Base-by-base conservation (phyloP, 2,113 vertebrate genomes). In the Neolamprologus longior region DNA sequence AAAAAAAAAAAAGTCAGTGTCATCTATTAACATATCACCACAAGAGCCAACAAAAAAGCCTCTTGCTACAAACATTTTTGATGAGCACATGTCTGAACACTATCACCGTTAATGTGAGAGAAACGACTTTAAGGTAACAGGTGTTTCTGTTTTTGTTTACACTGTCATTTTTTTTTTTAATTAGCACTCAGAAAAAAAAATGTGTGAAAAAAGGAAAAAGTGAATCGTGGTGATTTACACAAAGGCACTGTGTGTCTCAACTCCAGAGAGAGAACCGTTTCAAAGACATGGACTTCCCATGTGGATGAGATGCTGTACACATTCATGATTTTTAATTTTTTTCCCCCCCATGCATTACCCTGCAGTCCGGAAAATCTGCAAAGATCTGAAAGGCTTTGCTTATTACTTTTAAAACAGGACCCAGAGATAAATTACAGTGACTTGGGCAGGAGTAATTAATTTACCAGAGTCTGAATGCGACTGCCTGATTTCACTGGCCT, bases 341-440 rank as follows among this genome's bases (percentile, higher is more conserved):
- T 54, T 1, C 1, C 9, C 4, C n/a, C 31, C 54, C 81, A 82
- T 26, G 33, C 80, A 8, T 50, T 13, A 79, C 82, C 73, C 83
- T 85, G 86, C 81, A 88, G 87, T 78, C 88, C 24, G 21, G 42
- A 91, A 94, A 90, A 57, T 81, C 92, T 93, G 95, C 88, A 90
- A 95, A 95, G 96, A 96, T 93, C 91, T 90, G 89, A 47, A 87
- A 87, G 58, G 79, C 88, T 68, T 80, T 58, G 28, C 81, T 88
- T 28, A 42, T 91, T 82, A 86, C 76, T 87, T n/a, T 91, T 81
- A 86, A 86, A 92, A 94, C 95, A 95, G 96, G 95, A 97, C 94
- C 82, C 96, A 96, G 95, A 95, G 97, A 96, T 97, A 95, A 92
- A 96, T 96, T 96, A 97, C 96, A 96, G 96, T 95, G 97, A 97